phyloP scores from a whole-genome alignment of 2,888 invertebrate species.

The Brenthis hecate region DNA sequence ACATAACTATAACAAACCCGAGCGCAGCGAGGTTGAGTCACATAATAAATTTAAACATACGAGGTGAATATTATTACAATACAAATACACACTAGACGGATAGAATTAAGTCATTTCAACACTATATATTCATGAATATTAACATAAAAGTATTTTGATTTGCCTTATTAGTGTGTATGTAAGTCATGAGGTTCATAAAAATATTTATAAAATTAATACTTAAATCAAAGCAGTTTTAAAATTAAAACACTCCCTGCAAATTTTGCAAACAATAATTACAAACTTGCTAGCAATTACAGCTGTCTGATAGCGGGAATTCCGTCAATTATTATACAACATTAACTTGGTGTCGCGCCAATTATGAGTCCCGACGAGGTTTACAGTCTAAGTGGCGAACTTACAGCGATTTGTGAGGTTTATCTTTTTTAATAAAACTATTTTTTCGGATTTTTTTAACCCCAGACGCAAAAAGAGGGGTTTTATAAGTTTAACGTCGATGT shows the following conservation, averaged over 20 bases:
- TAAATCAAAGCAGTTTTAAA: too few species aligned
- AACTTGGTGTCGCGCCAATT: slow-evolving; percentile 34
- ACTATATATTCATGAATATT: too few species aligned
- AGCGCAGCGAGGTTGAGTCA: too few species aligned
- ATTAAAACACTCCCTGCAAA: slow-evolving; percentile 5
- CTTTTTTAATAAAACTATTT: neutral
- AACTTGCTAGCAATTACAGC: slow-evolving; percentile 31
- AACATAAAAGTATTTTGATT: too few species aligned
- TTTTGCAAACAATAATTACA: slow-evolving; percentile 29
- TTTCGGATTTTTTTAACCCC: neutral
- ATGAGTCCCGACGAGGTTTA: slow-evolving; percentile 2
- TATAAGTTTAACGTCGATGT: too few species aligned
- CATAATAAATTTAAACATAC: too few species aligned
- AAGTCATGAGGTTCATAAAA: neutral
- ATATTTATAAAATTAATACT: neutral
- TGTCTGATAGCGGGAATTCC: slow-evolving; percentile 33
- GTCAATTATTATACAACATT: slow-evolving; percentile 40
- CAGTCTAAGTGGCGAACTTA: neutral
- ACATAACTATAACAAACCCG: too few species aligned
- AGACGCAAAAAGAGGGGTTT: too few species aligned
- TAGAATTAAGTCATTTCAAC: too few species aligned
- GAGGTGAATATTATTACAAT: too few species aligned
- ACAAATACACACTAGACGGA: too few species aligned
- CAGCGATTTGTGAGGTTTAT: slow-evolving; percentile 7
- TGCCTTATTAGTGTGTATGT: too few species aligned